Percentiles rank a stretch among this genome's conserved stretches.
These are phyloP conservation scores for Lasioglossum oenotherae DNA, from an alignment of 2,888 invertebrate species.

Conservation along the genomic window DNA sequence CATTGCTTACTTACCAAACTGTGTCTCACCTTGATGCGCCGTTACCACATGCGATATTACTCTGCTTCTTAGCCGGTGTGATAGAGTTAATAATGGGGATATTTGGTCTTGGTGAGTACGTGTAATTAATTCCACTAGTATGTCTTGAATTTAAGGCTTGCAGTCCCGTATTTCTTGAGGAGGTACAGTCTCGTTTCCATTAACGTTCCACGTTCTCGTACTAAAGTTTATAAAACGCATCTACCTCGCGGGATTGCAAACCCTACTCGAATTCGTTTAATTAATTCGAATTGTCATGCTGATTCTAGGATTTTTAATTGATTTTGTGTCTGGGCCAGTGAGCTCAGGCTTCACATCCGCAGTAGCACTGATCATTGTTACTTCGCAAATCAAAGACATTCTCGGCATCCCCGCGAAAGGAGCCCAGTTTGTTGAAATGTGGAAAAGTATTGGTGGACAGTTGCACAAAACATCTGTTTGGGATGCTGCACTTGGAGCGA, in stretches of 20 bases:
- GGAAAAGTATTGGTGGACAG: conserved; percentile 89
- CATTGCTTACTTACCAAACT: conserved; percentile 93
- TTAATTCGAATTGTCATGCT: too few relatives aligned
- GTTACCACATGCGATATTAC: conserved; percentile 89
- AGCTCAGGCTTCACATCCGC: conserved; percentile 96
- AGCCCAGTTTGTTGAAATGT: conserved; percentile 91
- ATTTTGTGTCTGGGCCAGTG: conserved; percentile 96
- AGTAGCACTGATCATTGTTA: conserved; percentile 94
- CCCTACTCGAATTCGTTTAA: too few relatives aligned
- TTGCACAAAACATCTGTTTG: conserved; percentile 88
- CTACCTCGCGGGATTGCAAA: too few relatives aligned
- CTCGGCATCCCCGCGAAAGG: conserved; percentile 90
- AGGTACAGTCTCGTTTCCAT: too few relatives aligned
- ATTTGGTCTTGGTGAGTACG: conserved; percentile 89
- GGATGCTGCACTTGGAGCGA: conserved; percentile 91
- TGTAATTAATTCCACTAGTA: neutral
- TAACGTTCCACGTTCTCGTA: too few relatives aligned
- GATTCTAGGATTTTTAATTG: conserved; percentile 91
- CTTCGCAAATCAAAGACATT: conserved; percentile 94
- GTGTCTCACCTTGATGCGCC: conserved; percentile 87
- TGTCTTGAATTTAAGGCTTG: too few relatives aligned
- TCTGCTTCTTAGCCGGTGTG: conserved; percentile 90
- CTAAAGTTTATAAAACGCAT: too few relatives aligned
- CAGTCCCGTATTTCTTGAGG: too few relatives aligned
- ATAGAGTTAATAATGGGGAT: conserved; percentile 93